A percentile compares a stretch with the other conserved stretches of the same genome.
Conservation (phyloP, 2,888 invertebrate species). For the Cepaea hortensis region DNA sequence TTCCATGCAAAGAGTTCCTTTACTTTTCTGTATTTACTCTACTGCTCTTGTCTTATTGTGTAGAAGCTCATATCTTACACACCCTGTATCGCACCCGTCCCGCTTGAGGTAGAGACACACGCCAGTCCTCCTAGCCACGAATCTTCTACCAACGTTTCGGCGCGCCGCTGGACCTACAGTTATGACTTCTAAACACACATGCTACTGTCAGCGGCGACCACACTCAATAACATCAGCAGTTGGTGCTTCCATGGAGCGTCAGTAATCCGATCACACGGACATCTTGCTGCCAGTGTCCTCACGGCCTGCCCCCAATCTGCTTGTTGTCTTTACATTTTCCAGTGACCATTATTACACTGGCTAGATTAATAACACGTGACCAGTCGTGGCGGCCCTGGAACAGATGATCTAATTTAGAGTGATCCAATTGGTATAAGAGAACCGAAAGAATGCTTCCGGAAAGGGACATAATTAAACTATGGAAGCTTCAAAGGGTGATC, state of each 20-base stretch:
- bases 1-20: too few species aligned
- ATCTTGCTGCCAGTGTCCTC: background rate
- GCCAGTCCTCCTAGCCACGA: too few species aligned
- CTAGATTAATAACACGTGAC: conserved; percentile 24
- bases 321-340: conserved; percentile 28
- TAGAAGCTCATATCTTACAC: too few species aligned
- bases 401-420: conserved; percentile 17
- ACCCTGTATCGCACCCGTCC: too few species aligned
- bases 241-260: background rate
- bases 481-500: too few species aligned
- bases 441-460: background rate
- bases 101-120: too few species aligned
- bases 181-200: background rate
- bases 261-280: conserved; percentile 13
- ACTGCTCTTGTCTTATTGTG: too few species aligned
- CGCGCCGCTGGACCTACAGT: too few species aligned
- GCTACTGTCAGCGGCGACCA: background rate
- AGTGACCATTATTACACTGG: conserved; percentile 3
- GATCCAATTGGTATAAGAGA: background rate
- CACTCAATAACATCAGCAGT: background rate
- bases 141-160: too few species aligned
- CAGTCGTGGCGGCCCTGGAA: background rate
- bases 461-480: background rate
- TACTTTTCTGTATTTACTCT: too few species aligned
- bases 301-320: background rate